phyloP scores from a whole-genome alignment of 2,888 invertebrate species.

The Pollenia griseotomentosa region DNA sequence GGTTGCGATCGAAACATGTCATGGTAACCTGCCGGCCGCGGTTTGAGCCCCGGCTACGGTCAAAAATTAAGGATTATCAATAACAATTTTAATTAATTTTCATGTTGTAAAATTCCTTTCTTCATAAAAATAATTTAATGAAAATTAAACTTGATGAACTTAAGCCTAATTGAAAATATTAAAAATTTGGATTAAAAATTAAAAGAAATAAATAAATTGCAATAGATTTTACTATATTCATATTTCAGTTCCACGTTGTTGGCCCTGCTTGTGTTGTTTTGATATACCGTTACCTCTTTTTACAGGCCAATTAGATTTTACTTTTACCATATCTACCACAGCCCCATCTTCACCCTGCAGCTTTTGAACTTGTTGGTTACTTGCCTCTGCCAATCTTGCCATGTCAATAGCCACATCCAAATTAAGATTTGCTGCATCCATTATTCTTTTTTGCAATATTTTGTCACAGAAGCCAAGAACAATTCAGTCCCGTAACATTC shows the following conservation, averaged over 20 bases:
- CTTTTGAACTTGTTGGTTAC: background rate
- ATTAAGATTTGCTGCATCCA: background rate
- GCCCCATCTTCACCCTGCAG: too few relatives aligned
- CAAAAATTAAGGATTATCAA: too few relatives aligned
- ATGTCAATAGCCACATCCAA: slow-evolving; percentile 4
- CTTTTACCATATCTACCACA: background rate
- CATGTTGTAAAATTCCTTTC: too few relatives aligned
- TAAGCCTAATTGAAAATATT: too few relatives aligned
- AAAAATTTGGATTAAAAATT: too few relatives aligned
- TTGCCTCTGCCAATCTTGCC: background rate
- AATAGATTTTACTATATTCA: background rate
- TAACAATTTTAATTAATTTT: too few relatives aligned
- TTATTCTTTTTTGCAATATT: background rate
- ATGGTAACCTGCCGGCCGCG: too few relatives aligned
- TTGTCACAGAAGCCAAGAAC: slow-evolving; percentile 54
- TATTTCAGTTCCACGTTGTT: background rate
- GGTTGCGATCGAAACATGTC: too few relatives aligned
- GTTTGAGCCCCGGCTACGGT: too few relatives aligned
- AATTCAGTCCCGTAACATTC: slow-evolving; percentile 70
- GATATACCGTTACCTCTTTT: background rate
- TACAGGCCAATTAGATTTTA: background rate
- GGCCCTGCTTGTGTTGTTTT: background rate
- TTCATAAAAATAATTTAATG: too few relatives aligned
- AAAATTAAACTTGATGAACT: too few relatives aligned
- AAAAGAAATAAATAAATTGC: too few relatives aligned